phyloP scores from a whole-genome alignment of 2,113 vertebrate genomes.

The Melozone crissalis region DNA sequence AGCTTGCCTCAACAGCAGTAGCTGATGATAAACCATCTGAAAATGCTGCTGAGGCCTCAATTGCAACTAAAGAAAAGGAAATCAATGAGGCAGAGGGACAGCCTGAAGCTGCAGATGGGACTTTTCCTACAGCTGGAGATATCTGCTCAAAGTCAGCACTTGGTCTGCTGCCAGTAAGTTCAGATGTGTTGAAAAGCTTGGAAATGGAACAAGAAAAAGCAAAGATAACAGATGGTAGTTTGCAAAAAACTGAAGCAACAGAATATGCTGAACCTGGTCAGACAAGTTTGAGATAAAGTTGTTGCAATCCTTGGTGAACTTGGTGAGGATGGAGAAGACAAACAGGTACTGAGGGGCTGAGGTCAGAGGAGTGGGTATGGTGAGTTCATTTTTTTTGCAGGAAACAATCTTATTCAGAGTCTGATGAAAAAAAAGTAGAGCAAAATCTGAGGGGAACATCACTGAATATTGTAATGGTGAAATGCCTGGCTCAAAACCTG shows the following conservation, averaged over 20 bases:
- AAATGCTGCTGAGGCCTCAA: conserved; percentile 13
- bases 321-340: not conserved
- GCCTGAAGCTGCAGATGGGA: conserved; percentile 33
- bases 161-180: conserved; percentile 51
- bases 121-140: conserved; percentile 12
- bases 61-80: not conserved
- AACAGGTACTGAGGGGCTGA: not conserved
- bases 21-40: conserved; percentile 2
- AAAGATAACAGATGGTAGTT: conserved; percentile 51
- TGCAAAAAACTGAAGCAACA: conserved; percentile 45
- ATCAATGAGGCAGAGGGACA: not conserved
- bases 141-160: conserved; percentile 13
- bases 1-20: not conserved
- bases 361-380: no score
- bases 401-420: not conserved
- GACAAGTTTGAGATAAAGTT: not conserved
- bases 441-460: not conserved
- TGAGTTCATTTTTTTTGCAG: not conserved
- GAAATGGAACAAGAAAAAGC: conserved; percentile 14
- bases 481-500: not conserved
- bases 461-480: not conserved
- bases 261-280: conserved; percentile 29
- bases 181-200: not conserved
- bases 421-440: not conserved
- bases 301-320: not conserved